Base-by-base conservation (phyloP, 2,888 invertebrate species). In the Andrena minutula region DNA sequence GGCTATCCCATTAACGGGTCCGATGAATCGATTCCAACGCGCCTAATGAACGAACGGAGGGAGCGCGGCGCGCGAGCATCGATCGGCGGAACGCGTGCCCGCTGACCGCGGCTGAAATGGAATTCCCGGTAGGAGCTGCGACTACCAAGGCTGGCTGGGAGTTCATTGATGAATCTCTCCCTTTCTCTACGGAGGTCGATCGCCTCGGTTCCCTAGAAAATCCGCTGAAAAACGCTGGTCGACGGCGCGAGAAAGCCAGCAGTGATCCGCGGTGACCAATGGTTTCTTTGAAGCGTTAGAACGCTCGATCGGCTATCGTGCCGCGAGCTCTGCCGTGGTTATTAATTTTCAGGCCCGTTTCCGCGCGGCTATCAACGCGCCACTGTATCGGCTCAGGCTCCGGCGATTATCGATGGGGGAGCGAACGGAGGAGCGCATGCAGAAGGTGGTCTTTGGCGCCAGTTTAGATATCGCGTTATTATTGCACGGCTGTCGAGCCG, bases 101-200 rank as follows among this genome's bases (percentile, higher is more conserved):
- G 66, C 23, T 23, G 66, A 30, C 28, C 65, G 66, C 63, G 76
- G 56, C 58, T 63, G 30, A 75, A 80, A 80, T 65, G 80, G 58
- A 79, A 74, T 87, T 86, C 86, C 75, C 61, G 70, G 81, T 86
- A 86, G 53, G 49, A 73, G 80, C 53, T 32, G 23, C 60, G 20
- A 56, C 51, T 32, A 41, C 26, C 76, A 68, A 75, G 74, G 74
- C 75, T 72, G 74, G 53, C 65, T 66, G 72, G 70, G 51, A 64
- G 60, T 82, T 82, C 85, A 87, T 85, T 85, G 87, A 87, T 84
- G 87, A 85, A 78, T 77, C 81, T 76, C 75, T 69, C 56, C 75
- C 66, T 64, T 56, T 66, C 65, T 71, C 47, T 26, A 1, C 26
- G 61, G 85, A 68, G 85, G 74, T 86, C 83, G 79, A 82, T 84